Evolutionary conservation across 92 coral and sea anemone genomes (phyloP).

Genomic region (Porites divaricata): DNA sequence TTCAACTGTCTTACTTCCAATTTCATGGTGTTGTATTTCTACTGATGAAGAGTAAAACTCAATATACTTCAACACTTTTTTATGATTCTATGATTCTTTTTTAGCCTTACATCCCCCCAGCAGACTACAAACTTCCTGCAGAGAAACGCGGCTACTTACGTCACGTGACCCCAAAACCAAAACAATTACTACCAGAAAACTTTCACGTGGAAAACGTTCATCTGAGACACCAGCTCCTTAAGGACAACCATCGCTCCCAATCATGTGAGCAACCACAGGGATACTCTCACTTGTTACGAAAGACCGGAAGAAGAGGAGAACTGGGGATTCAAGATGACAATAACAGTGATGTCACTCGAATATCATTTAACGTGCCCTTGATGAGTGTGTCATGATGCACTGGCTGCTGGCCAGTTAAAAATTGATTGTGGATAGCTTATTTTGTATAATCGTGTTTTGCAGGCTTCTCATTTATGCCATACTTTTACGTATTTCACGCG

Average conservation of each 20-base stretch:
- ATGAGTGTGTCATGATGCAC: conserved; percentile 53
- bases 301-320: conserved; percentile 77
- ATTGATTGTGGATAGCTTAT: neutral
- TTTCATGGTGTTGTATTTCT: no score
- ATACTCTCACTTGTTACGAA: conserved; percentile 78
- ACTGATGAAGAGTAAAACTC: neutral
- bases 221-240: conserved; percentile 17
- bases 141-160: conserved; percentile 49
- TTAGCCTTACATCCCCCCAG: conserved; percentile 47
- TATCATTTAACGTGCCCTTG: conserved; percentile 69
- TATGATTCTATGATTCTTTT: neutral
- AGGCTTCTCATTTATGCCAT: neutral
- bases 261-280: conserved; percentile 4
- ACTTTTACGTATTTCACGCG: neutral
- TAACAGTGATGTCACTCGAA: conserved; percentile 74
- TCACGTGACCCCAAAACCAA: conserved; percentile 43
- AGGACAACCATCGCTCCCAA: neutral
- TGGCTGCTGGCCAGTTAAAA: neutral
- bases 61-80: no score
- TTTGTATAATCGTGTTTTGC: no score
- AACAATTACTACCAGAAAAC: conserved; percentile 21
- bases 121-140: conserved; percentile 41
- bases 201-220: conserved; percentile 21
- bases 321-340: conserved; percentile 73
- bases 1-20: no score